phyloP scores from a whole-genome alignment of 1,140 invertebrate species.

The Thalassaphorura encarpata region DNA sequence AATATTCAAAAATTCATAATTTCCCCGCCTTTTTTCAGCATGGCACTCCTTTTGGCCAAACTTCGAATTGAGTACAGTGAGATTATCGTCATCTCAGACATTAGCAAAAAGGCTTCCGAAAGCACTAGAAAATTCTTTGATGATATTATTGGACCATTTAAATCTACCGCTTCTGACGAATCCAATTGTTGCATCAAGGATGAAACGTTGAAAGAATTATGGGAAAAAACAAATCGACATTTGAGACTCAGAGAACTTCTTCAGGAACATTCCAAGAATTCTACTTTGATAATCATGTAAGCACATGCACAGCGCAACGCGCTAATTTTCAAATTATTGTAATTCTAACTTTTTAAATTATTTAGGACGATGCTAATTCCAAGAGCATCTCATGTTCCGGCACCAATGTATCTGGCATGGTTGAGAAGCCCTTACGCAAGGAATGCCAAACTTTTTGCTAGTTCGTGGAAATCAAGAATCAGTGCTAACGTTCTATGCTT shows the following conservation, averaged over 20 bases:
- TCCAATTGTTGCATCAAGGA: constrained; percentile 38
- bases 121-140: constrained; percentile 43
- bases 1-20: constrained; percentile 2
- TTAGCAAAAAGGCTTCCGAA: constrained; percentile 45
- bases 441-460: constrained; percentile 49
- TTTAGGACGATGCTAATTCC: constrained; percentile 60
- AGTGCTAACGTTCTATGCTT: constrained; percentile 53
- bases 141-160: constrained; percentile 37
- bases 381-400: constrained; percentile 44
- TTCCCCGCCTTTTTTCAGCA: constrained; percentile 39
- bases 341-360: background rate
- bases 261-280: constrained; percentile 43
- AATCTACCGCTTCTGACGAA: constrained; percentile 25
- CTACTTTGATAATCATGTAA: constrained; percentile 50
- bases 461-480: constrained; percentile 50
- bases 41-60: constrained; percentile 53
- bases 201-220: constrained; percentile 43
- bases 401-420: constrained; percentile 51
- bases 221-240: constrained; percentile 49
- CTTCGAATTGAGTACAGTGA: constrained; percentile 57
- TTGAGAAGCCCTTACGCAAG: constrained; percentile 46
- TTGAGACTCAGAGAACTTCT: constrained; percentile 45
- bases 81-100: constrained; percentile 51
- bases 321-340: background rate
- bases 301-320: constrained; percentile 28